Base-by-base conservation (phyloP, 2,797 vertebrate species). In the Bufotes viridis region DNA sequence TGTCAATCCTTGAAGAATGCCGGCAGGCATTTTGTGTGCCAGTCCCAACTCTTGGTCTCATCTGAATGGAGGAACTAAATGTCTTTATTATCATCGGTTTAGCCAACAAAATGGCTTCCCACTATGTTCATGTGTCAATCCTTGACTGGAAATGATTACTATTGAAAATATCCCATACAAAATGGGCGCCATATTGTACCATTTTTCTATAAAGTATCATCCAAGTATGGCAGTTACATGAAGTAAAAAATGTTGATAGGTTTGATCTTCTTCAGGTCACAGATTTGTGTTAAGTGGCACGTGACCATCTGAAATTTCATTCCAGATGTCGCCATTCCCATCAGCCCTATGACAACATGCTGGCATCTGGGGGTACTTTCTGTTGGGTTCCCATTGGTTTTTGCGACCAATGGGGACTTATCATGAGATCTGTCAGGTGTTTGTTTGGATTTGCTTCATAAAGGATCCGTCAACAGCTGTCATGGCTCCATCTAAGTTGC, bases 91-190 rank as follows among this genome's bases (percentile, higher is more conserved):
- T 24, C 10, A 7, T 70, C 2, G 11, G 0, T n/a, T 70, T 17
- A 60, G 3, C 29, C 24, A 70, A 75, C 57, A 75, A 84, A 75
- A 75, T 61, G 82, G 29, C 55, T 34, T 13, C 82, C 29, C 53
- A 60, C 29, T 60, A 9, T 6, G 70, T 9, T 74, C 18, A 11
- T 22, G 34, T 74, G 14, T 49, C 34, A 20, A 9, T 20, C 70
- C 42, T 72, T 18, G 69, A 20, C 69, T 17, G 29, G 26, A 2
- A 67, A 29, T 70, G 67, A 26, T 74, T 49, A 74, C 34, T 49
- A 18, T 22, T 53, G 11, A 53, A 13, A 74, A 49, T 49, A 49
- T 74, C 10, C 70, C 15, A 49, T 11, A 20, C 1, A 20, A 75
- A 75, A 75, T n/a, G 74, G 74, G 2, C 49, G 20, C 49, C 42